A percentile compares a stretch with the other conserved stretches of the same genome.
Evolutionary conservation across 2,797 vertebrate species (phyloP).

Genomic region (Esox lucius): DNA sequence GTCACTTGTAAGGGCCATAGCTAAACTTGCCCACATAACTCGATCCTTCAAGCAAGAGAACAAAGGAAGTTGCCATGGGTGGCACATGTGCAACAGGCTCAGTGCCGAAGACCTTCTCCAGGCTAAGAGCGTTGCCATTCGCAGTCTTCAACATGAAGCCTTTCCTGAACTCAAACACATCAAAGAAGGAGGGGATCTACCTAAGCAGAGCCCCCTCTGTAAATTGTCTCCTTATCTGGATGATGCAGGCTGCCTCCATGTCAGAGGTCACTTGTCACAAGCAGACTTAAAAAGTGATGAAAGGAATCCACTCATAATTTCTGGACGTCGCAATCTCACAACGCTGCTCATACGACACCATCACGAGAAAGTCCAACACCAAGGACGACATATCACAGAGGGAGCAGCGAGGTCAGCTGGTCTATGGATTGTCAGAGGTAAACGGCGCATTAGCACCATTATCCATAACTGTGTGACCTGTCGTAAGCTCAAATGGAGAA

Average conservation of each 20-base stretch:
- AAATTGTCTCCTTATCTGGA: neutral
- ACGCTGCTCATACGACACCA: neutral
- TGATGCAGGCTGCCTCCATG: neutral
- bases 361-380: neutral
- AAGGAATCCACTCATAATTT: neutral
- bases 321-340: neutral
- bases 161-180: neutral
- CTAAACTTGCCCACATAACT: no score
- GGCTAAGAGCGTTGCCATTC: no score
- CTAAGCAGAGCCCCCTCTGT: neutral
- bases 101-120: no score
- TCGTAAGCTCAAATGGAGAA: neutral
- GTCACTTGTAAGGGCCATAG: no score
- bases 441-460: neutral
- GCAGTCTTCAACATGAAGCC: neutral
- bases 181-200: neutral
- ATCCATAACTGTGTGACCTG: neutral
- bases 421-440: neutral
- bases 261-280: neutral
- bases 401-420: neutral
- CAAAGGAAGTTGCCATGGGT: no score
- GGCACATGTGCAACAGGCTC: no score
- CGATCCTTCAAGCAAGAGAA: no score
- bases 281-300: neutral
- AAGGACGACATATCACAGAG: neutral